These are phyloP conservation scores for Motacilla tschutschensis DNA, from an alignment of 2,113 vertebrate genomes.

Conservation along the genomic window DNA sequence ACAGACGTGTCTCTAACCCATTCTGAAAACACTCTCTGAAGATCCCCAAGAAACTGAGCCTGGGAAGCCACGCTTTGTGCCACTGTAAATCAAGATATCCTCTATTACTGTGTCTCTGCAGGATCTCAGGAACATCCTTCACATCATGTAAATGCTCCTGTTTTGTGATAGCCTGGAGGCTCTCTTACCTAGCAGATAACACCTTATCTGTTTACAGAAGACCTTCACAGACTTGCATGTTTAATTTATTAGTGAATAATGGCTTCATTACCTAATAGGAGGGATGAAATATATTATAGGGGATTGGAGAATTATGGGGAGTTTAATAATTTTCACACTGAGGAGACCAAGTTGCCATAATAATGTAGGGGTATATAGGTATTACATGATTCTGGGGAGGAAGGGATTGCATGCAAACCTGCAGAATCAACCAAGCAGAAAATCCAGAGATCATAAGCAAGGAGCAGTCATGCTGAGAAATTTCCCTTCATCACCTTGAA, in stretches of 20 bases:
- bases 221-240: not conserved
- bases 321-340: not conserved
- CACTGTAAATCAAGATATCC: not conserved
- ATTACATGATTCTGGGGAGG: not conserved
- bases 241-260: slow-evolving; percentile 12
- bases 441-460: not conserved
- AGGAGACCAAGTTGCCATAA: not conserved
- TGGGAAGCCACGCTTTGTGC: not conserved
- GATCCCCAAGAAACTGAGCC: not conserved
- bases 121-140: not conserved
- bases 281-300: not conserved
- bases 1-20: not conserved
- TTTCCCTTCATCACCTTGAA: not conserved
- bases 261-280: not conserved
- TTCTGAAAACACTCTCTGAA: not conserved
- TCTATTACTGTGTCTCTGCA: not conserved
- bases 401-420: not conserved
- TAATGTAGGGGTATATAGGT: not conserved
- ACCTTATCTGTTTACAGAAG: slow-evolving; percentile 5
- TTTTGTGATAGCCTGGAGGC: not conserved
- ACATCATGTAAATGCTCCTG: not conserved
- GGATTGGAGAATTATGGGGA: not conserved
- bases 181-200: not conserved
- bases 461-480: not conserved
- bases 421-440: not conserved